Conservation (phyloP, 1,140 invertebrate species). For the Diploscapter pachys region DNA sequence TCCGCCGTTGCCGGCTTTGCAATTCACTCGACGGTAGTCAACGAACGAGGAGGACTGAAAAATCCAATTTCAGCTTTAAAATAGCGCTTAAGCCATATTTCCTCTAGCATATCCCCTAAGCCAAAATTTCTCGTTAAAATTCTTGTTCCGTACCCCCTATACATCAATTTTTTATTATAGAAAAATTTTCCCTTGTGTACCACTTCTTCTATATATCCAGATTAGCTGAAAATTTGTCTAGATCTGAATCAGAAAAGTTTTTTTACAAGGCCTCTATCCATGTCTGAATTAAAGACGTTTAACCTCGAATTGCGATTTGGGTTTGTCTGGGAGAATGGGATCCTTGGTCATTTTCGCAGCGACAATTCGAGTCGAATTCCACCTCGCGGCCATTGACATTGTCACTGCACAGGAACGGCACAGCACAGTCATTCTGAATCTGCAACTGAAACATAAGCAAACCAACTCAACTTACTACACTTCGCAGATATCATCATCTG, state of each 20-base stretch:
- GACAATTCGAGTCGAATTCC: too few relatives aligned
- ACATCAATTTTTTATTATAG: not conserved
- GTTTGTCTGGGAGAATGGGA: too few relatives aligned
- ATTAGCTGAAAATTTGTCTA: conserved; percentile 16
- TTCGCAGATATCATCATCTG: too few relatives aligned
- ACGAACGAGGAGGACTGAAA: conserved; percentile 57
- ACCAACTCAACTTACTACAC: too few relatives aligned
- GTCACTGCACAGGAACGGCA: too few relatives aligned
- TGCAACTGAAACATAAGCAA: too few relatives aligned
- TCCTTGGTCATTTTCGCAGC: too few relatives aligned
- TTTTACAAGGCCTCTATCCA: not conserved
- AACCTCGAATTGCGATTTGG: too few relatives aligned
- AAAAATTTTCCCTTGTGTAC: too few relatives aligned
- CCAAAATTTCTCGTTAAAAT: conserved; percentile 7
- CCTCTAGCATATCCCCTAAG: conserved; percentile 30
- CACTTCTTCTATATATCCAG: not conserved
- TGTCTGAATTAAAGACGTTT: too few relatives aligned
- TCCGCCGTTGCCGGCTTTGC: conserved; percentile 81
- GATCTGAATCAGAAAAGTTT: not conserved
- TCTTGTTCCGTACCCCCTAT: not conserved
- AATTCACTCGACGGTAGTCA: conserved; percentile 62
- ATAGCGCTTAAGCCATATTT: not conserved
- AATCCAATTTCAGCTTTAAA: not conserved
- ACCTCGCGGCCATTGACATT: too few relatives aligned
- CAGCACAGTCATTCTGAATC: too few relatives aligned